Percentiles rank a stretch among this genome's conserved stretches.
These are phyloP conservation scores for Synergus gifuensis DNA, from an alignment of 2,888 invertebrate genomes.

Conservation along the genomic window DNA sequence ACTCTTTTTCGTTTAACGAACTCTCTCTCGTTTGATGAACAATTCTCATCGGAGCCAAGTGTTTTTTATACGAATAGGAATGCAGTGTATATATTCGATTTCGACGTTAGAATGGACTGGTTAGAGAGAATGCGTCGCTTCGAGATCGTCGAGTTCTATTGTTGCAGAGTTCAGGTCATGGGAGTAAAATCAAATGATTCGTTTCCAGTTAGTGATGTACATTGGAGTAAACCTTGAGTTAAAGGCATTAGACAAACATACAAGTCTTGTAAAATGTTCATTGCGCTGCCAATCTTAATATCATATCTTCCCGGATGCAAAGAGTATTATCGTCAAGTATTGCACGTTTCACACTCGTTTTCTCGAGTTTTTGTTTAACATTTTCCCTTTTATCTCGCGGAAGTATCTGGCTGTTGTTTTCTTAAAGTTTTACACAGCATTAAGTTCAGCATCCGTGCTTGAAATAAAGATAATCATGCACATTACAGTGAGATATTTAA, in stretches of 20 bases:
- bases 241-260: conserved; percentile 29
- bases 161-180: conserved; percentile 14
- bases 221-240: conserved; percentile 52
- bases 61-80: conserved; percentile 61
- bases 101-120: conserved; percentile 7
- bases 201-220: conserved; percentile 57
- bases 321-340: conserved; percentile 55
- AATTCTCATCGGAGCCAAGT: conserved; percentile 53
- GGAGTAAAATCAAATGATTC: conserved; percentile 62
- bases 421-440: neutral
- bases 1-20: conserved; percentile 39
- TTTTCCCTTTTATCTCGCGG: neutral
- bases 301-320: conserved; percentile 66
- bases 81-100: conserved; percentile 46
- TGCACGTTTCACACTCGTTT: conserved; percentile 47
- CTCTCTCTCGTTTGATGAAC: conserved; percentile 42
- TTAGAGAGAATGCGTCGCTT: conserved; percentile 39
- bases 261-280: conserved; percentile 63
- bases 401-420: neutral
- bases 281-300: conserved; percentile 71
- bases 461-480: conserved; percentile 26
- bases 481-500: conserved; percentile 38
- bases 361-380: neutral
- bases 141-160: conserved; percentile 28
- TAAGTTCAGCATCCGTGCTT: neutral